Conservation (phyloP, 2,888 invertebrate genomes). For the Euplagia quadripunctaria region DNA sequence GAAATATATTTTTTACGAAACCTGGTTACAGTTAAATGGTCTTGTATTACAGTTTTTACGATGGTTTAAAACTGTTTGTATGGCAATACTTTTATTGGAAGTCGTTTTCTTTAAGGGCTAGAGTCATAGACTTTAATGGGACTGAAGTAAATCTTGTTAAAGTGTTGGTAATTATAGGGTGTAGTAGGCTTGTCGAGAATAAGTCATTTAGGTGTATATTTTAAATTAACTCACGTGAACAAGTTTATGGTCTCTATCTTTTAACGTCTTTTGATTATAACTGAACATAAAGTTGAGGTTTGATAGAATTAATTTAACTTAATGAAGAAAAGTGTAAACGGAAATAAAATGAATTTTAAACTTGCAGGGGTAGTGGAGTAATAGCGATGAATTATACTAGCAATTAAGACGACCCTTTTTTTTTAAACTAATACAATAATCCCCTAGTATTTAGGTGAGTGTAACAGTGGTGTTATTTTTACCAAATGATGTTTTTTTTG, state of each 20-base stretch:
- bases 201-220: slow-evolving; percentile 5
- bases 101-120: slow-evolving; percentile 15
- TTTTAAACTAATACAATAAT: too few species aligned
- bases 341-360: background rate
- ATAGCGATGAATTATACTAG: background rate
- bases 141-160: slow-evolving; percentile 18
- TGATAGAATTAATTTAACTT: too few species aligned
- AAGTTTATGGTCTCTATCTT: background rate
- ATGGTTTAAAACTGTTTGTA: slow-evolving; percentile 18
- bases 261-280: background rate
- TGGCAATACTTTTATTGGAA: slow-evolving; percentile 13
- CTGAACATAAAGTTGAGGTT: background rate
- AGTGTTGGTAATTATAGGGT: slow-evolving; percentile 13
- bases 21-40: slow-evolving; percentile 33
- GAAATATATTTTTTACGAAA: slow-evolving; percentile 41
- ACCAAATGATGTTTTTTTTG: too few species aligned
- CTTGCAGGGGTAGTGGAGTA: background rate
- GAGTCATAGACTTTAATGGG: slow-evolving; percentile 17
- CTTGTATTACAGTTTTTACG: slow-evolving; percentile 36
- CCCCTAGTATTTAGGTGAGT: too few species aligned
- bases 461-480: too few species aligned
- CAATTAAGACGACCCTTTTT: too few species aligned
- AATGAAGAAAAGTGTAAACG: background rate
- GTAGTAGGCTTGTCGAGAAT: slow-evolving; percentile 1
- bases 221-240: background rate